Evolutionary conservation across 1,140 invertebrate species (phyloP), one percentile per base, ranked within the genome.

Genomic region (Limonius californicus): DNA sequence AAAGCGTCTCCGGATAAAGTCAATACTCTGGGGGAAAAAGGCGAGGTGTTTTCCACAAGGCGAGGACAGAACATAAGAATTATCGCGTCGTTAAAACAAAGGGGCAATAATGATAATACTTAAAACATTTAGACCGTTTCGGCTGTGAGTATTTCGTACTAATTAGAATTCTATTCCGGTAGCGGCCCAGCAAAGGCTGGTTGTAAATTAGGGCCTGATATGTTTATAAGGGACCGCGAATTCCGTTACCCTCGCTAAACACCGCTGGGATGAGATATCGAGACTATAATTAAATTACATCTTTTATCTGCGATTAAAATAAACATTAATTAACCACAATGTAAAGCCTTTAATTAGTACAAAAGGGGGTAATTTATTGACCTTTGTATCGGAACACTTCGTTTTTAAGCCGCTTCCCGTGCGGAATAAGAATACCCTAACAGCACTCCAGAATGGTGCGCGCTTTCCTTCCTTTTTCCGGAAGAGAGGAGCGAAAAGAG

Each of bases 261-360:
- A 19, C 15, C 45, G 45, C 16, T 21, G n/a, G 15, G 45, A 50
- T 50, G 45, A 50, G 16, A 50, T 50, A 50, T 50, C 45, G 45
- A 19, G 45, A 50, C 45, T 50, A 50, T 50, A 50, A 50, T 50
- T 50, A 50, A 50, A 50, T 50, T 50, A 50, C 45, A 50, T 50
- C 45, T 50, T 50, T 50, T 50, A 50, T 50, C 45, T 50, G 45
- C 9, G 45, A 50, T 50, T 50, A 50, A 50, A 50, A 50, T 50
- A 50, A 50, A 50, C 45, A 50, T 50, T 50, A 50, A 50, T 50
- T 50, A 18, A 50, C 45, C 45, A 14, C 45, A 50, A 50, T 50
- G 45, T 18, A 50, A 50, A 50, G 45, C n/a, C 45, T 50, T 50
- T 50, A 50, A 50, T 50, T 50, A 50, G 14, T 50, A 50, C 45